These are phyloP conservation scores for Parnassius glacialis DNA, from an alignment of 2,888 invertebrate genomes.

Conservation along the genomic window DNA sequence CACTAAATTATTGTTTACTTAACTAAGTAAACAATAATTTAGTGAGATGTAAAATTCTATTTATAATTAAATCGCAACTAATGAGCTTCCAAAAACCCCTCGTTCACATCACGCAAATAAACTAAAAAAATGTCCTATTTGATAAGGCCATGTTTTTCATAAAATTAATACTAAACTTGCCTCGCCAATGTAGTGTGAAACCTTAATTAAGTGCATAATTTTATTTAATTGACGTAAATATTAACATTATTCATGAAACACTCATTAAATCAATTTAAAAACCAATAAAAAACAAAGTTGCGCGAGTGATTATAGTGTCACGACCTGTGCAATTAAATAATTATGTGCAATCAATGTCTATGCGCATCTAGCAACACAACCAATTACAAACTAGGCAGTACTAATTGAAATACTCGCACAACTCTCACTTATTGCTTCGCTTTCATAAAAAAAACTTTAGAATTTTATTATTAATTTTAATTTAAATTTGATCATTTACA, in stretches of 20 bases:
- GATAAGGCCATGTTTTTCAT: background rate
- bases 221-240: background rate
- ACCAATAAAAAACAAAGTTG: constrained; percentile 26
- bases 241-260: constrained; percentile 8
- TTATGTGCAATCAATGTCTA: constrained; percentile 44
- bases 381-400: background rate
- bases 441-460: background rate
- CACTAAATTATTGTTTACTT: too few relatives aligned
- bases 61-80: too few relatives aligned
- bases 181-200: background rate
- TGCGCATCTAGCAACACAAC: constrained; percentile 25
- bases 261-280: constrained; percentile 19
- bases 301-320: constrained; percentile 40
- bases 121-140: too few relatives aligned
- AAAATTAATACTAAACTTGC: background rate
- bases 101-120: too few relatives aligned
- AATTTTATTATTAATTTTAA: too few relatives aligned
- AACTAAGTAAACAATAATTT: too few relatives aligned
- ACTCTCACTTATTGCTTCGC: background rate
- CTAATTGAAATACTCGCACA: constrained; percentile 17
- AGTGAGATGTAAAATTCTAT: too few relatives aligned
- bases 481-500: too few relatives aligned
- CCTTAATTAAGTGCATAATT: constrained; percentile 6
- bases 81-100: too few relatives aligned
- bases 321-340: constrained; percentile 53